These are phyloP conservation scores for Vireo altiloquus DNA, from an alignment of 2,113 vertebrate genomes.

Conservation along the genomic window DNA sequence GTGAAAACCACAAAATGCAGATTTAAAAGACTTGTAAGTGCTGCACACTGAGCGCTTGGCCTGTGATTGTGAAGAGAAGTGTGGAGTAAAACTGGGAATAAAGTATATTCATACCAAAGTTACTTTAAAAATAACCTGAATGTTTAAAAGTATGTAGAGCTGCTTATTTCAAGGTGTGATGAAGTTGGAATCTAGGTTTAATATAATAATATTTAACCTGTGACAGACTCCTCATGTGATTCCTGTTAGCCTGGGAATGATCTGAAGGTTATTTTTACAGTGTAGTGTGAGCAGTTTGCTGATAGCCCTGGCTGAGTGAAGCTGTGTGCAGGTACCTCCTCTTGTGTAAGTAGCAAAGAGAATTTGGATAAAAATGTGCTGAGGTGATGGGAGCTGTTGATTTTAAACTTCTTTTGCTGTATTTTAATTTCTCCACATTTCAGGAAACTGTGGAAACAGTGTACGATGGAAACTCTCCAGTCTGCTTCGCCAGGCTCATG, in stretches of 20 bases:
- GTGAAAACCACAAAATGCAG: slow-evolving; percentile 27
- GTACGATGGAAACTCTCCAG: background rate
- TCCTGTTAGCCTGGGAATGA: background rate
- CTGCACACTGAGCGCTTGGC: background rate
- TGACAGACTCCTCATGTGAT: background rate
- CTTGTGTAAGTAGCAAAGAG: background rate
- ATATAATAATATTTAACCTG: background rate
- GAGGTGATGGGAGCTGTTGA: background rate
- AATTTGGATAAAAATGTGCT: background rate
- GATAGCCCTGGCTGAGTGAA: background rate
- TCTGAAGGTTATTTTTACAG: background rate
- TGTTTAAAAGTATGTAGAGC: background rate
- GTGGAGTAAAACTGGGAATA: slow-evolving; percentile 12
- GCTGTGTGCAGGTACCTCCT: background rate
- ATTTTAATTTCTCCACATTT: background rate
- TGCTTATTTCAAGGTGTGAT: background rate
- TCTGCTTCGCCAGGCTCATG: background rate
- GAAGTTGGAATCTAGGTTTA: background rate
- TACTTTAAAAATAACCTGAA: background rate
- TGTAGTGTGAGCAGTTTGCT: background rate
- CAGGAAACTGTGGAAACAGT: background rate
- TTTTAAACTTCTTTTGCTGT: background rate
- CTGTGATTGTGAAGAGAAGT: slow-evolving; percentile 24
- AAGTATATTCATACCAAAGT: slow-evolving; percentile 16
- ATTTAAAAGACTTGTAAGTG: background rate